Evolutionary conservation across 2,888 invertebrate genomes (phyloP).

Genomic region (Prenolepis imparis): DNA sequence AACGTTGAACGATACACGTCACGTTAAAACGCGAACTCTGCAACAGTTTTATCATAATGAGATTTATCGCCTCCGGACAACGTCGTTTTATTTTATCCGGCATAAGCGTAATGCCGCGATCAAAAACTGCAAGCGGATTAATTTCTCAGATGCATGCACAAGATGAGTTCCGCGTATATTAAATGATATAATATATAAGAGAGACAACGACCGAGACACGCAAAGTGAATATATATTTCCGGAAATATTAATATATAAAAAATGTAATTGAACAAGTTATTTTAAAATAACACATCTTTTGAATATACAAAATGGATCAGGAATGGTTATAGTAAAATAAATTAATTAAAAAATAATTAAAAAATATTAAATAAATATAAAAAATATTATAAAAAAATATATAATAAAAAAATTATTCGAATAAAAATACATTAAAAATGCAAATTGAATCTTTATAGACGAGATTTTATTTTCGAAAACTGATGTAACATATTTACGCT

Average conservation of each 20-base stretch:
- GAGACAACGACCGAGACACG: background rate
- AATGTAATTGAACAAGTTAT: background rate
- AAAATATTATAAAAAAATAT: too few relatives aligned
- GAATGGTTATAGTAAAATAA: too few relatives aligned
- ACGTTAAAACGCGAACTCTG: conserved; percentile 28
- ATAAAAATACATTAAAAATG: background rate
- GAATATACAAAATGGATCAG: too few relatives aligned
- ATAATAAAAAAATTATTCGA: background rate
- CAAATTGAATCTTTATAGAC: background rate
- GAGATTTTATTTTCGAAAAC: background rate
- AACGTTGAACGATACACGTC: conserved; percentile 29
- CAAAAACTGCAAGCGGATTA: conserved; percentile 43
- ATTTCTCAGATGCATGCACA: conserved; percentile 1
- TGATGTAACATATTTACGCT: background rate
- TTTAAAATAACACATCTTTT: background rate
- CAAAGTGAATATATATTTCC: conserved; percentile 2
- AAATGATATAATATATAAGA: background rate
- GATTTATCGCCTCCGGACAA: conserved; percentile 37
- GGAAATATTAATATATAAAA: conserved; percentile 1
- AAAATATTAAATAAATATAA: background rate
- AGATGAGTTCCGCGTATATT: conserved; percentile 23
- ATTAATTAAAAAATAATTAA: too few relatives aligned
- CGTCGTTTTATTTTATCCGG: conserved; percentile 8
- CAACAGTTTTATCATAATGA: conserved; percentile 36
- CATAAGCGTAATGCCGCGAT: background rate